These are phyloP conservation scores for Alviniconcha marisindica DNA, from an alignment of 1,140 invertebrate species.

Conservation along the genomic window DNA sequence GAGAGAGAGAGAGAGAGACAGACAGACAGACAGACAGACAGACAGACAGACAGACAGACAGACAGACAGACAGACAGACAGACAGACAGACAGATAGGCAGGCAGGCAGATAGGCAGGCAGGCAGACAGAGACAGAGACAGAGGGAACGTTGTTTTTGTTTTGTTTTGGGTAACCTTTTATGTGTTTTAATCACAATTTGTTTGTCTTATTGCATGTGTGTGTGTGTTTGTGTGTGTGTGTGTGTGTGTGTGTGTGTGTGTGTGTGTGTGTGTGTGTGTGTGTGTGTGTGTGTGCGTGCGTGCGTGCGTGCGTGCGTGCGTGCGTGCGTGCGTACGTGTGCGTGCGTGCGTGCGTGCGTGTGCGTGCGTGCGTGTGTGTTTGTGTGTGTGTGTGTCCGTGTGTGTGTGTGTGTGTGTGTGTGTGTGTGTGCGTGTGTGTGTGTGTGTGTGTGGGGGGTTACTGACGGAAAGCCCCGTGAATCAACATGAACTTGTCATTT, in stretches of 20 bases:
- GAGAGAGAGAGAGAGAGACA: neutral
- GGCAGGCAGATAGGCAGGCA: neutral
- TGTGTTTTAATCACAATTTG: too few species aligned
- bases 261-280: neutral
- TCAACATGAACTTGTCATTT: too few species aligned
- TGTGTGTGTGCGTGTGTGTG: too few species aligned
- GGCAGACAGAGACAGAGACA: neutral
- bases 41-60: neutral
- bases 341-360: neutral
- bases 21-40: neutral
- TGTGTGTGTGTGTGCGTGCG: conserved; percentile 8
- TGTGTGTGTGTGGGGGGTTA: too few species aligned
- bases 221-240: too few species aligned
- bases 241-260: too few species aligned
- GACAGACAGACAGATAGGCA: neutral
- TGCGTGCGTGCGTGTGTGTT: too few species aligned
- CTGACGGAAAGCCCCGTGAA: too few species aligned
- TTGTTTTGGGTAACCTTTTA: too few species aligned
- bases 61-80: neutral
- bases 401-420: too few species aligned
- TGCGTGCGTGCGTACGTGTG: neutral
- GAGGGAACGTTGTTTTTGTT: neutral
- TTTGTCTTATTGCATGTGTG: too few species aligned
- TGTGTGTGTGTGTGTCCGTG: too few species aligned
- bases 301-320: neutral